These are phyloP conservation scores for Eidolon helvum DNA, from an alignment of 2,113 vertebrate genomes.

Conservation along the genomic window DNA sequence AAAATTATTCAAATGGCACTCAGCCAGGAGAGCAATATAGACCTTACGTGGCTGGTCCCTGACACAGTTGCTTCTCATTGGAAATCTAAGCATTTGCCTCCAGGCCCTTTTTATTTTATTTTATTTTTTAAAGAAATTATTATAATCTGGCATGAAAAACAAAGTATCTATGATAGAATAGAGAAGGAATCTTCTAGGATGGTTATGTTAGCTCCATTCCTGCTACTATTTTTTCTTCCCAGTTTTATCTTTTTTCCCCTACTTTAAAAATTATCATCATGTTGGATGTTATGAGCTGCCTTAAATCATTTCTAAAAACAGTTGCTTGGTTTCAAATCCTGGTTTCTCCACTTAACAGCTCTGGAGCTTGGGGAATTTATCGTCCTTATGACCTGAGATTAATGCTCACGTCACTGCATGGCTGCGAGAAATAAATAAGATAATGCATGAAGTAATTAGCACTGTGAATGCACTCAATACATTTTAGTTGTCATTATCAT, in stretches of 20 bases:
- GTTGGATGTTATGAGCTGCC: neutral
- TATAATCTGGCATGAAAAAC: neutral
- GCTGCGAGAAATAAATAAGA: constrained; percentile 23
- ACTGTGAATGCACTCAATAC: neutral
- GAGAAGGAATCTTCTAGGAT: neutral
- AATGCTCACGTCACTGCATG: neutral
- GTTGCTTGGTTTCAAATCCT: neutral
- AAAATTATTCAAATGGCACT: constrained; percentile 36
- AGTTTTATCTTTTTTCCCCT: neutral
- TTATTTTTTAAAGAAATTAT: neutral
- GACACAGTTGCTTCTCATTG: neutral
- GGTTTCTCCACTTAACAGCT: neutral
- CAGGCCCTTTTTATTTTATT: neutral
- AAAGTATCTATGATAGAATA: neutral
- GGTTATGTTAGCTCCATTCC: neutral
- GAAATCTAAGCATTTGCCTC: neutral
- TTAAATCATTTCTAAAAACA: constrained; percentile 22
- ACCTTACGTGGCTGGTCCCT: neutral
- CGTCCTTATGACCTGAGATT: neutral
- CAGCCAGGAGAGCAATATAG: neutral
- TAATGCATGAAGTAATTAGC: constrained; percentile 6
- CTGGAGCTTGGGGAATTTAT: neutral
- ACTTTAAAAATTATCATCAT: neutral
- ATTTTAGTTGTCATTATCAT: constrained; percentile 3
- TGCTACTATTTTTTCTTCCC: neutral